Evolutionary conservation across 1,140 invertebrate genomes (phyloP), one percentile per base, ranked within the genome.

Genomic region (Onthophagus taurus): DNA sequence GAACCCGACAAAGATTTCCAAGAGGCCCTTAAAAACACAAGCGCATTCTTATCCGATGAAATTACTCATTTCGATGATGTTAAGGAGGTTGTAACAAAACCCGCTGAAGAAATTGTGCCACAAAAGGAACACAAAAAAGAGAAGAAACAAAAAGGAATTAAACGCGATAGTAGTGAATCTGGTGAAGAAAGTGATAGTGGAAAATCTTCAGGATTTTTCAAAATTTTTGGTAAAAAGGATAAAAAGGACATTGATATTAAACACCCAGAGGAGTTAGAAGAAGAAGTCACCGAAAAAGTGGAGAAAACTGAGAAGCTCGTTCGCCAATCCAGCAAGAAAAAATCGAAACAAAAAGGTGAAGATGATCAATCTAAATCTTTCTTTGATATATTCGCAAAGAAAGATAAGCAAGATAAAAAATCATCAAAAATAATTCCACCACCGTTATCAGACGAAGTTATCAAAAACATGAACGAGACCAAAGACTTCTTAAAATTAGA

Each of bases 401-500:
- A 45, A 3, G 48, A 50, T 30, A 49, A 29, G 11, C 12, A 21
- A 11, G 44, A n/a, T 3, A 35, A 26, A 2, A 37, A 45, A 37
- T 3, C 6, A 23, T 26, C 17, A 21, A 33, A 20, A n/a, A 33
- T 20, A 6, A 36, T 20, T 17, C 42, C 42, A 33, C 41, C 12
- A 12, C 11, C 16, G 19, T 3, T 43, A 43, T 21, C 29, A 18
- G 12, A 43, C 12, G 41, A 17, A 33, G 41, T 19, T 8, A 11
- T 17, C 4, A 21, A 37, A 29, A 29, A 17, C 20, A 45, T 51
- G 34, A 9, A 37, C 12, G 38, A 35, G n/a, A 43, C 45, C 8
- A 48, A 37, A 11, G n/a, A 53, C 16, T 55, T 55, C 33, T 29
- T 49, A 31, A 53, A 51, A 38, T 45, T 35, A 4, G 53, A 57